phyloP scores from a whole-genome alignment of 92 coral and sea anemone genomes.

The Epizoanthus fatuus region DNA sequence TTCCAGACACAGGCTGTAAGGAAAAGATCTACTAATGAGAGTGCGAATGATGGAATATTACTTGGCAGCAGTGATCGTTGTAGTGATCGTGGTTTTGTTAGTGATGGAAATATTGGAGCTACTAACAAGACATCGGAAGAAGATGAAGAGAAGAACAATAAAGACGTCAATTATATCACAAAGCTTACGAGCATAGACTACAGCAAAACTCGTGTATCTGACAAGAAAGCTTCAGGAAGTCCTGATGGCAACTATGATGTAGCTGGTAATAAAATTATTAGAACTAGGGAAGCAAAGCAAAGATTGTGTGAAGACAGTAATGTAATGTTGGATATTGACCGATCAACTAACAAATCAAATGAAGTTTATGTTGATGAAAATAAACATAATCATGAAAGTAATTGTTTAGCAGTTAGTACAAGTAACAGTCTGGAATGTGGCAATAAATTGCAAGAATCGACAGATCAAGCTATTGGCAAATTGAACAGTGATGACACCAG shows the following conservation, averaged over 20 bases:
- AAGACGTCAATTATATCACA: background rate
- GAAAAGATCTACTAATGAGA: slow-evolving; percentile 28
- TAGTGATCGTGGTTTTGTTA: background rate
- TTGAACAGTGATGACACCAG: background rate
- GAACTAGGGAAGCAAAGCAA: background rate
- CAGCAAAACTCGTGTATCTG: background rate
- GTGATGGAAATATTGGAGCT: background rate
- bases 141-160: background rate
- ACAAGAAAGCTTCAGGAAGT: background rate
- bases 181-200: background rate
- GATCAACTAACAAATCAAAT: background rate
- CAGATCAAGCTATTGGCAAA: background rate
- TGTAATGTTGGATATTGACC: background rate
- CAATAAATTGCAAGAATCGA: background rate
- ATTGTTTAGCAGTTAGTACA: background rate
- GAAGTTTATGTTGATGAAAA: background rate
- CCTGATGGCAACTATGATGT: background rate
- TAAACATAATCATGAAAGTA: background rate
- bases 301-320: background rate
- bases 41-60: background rate
- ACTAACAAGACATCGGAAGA: background rate
- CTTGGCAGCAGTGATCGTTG: background rate
- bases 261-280: background rate
- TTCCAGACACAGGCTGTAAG: slow-evolving; percentile 82
- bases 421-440: background rate